Percentiles rank a stretch among this genome's conserved stretches.
phyloP scores from a whole-genome alignment of 2,888 invertebrate genomes.

The Nipponacmea schrenckii region DNA sequence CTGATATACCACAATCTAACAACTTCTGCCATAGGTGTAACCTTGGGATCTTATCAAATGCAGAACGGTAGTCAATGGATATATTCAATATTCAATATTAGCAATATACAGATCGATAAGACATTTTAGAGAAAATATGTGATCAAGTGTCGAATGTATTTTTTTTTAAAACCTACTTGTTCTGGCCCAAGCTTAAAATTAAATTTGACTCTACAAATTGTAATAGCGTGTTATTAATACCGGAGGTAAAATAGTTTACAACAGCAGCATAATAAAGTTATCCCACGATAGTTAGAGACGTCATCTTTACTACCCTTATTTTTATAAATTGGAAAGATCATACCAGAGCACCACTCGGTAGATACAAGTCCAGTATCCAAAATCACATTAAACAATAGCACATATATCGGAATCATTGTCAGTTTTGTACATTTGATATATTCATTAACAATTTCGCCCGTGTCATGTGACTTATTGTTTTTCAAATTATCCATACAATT shows the following conservation, averaged over 20 bases:
- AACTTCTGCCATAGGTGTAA: not conserved
- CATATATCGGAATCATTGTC: slow-evolving; percentile 5
- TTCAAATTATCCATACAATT: not conserved
- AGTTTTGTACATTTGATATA: slow-evolving; percentile 1
- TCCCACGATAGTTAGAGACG: slow-evolving; percentile 11
- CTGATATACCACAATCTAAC: not conserved
- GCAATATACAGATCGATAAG: not conserved
- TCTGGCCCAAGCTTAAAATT: slow-evolving; percentile 5
- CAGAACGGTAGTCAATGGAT: not conserved
- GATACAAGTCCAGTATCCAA: slow-evolving; percentile 17
- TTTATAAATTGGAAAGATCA: slow-evolving; percentile 17
- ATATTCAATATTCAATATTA: not conserved
- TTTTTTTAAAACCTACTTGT: slow-evolving; percentile 15
- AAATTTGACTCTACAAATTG: slow-evolving; percentile 11
- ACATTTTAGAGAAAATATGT: slow-evolving; percentile 9
- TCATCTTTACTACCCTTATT: slow-evolving; percentile 12
- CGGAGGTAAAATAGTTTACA: slow-evolving; percentile 14
- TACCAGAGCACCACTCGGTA: slow-evolving; percentile 10
- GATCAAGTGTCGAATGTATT: slow-evolving; percentile 15
- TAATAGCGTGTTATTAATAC: slow-evolving; percentile 9
- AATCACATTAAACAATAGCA: slow-evolving; percentile 16
- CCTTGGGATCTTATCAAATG: slow-evolving; percentile 3
- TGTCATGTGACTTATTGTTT: not conserved
- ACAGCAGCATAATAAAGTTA: slow-evolving; percentile 13
- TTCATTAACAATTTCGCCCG: not conserved